phyloP scores from a whole-genome alignment of 1,140 invertebrate genomes.

The Drosophila arizonae region DNA sequence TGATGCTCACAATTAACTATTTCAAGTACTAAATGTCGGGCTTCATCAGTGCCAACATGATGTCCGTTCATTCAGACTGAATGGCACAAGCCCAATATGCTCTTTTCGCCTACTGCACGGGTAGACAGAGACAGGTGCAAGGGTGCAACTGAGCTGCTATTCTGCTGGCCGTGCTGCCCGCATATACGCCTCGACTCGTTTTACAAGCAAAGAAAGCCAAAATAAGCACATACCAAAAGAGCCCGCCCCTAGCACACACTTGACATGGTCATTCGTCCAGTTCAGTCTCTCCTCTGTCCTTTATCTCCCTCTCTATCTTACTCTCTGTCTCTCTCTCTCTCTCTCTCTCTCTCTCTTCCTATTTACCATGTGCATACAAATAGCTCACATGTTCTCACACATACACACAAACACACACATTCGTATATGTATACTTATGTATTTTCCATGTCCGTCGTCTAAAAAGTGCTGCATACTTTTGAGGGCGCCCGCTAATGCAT shows the following conservation, averaged over 20 bases:
- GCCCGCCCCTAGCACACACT: slow-evolving; percentile 44
- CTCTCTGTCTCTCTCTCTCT: background rate
- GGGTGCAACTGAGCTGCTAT: slow-evolving; percentile 4
- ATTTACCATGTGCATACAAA: slow-evolving; percentile 64
- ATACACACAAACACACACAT: background rate
- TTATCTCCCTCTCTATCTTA: no score
- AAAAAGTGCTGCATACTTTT: slow-evolving; percentile 59
- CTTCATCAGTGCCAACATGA: no score
- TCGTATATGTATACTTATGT: background rate
- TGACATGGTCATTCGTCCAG: slow-evolving; percentile 68
- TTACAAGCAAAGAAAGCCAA: slow-evolving; percentile 23
- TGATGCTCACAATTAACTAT: no score
- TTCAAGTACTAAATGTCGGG: no score
- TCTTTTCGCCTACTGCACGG: no score
- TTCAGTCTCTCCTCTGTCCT: slow-evolving; percentile 19
- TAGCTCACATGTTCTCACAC: slow-evolving; percentile 8
- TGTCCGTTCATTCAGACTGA: no score
- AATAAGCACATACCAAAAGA: slow-evolving; percentile 14
- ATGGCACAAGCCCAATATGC: no score
- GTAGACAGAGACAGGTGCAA: no score
- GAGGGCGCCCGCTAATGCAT: slow-evolving; percentile 61
- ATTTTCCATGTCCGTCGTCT: slow-evolving; percentile 11
- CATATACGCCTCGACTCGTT: slow-evolving; percentile 18
- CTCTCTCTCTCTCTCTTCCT: slow-evolving; percentile 2
- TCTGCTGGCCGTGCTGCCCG: slow-evolving; percentile 21